Evolutionary conservation across 2,113 vertebrate species (phyloP).

Genomic region (Polyodon spathula): DNA sequence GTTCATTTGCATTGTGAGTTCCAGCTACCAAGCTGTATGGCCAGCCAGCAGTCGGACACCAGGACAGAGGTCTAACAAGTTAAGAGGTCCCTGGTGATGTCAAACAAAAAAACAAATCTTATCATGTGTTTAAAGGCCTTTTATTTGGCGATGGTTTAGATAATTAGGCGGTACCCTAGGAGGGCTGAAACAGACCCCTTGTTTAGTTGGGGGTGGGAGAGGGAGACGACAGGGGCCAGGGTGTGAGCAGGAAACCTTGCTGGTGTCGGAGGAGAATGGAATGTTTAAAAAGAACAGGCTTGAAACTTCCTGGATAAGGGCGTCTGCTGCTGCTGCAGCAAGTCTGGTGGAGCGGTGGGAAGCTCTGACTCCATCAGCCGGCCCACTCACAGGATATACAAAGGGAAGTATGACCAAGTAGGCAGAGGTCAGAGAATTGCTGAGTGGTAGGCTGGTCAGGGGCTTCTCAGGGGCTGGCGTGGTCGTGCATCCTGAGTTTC

Average conservation of each 20-base stretch:
- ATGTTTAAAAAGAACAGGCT: constrained; percentile 47
- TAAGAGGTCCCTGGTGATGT: constrained; percentile 18
- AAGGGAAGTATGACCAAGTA: constrained; percentile 45
- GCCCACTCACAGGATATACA: constrained; percentile 52
- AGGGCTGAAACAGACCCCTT: constrained; percentile 33
- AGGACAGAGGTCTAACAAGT: constrained; percentile 20
- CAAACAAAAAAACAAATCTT: constrained; percentile 11
- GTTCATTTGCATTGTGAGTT: background rate
- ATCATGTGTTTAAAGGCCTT: constrained; percentile 30
- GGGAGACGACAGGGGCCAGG: constrained; percentile 27
- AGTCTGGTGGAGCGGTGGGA: constrained; percentile 36
- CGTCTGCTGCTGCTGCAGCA: constrained; percentile 16
- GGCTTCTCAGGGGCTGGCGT: constrained; percentile 31
- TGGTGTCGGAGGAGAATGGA: constrained; percentile 49
- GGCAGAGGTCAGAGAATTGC: constrained; percentile 41
- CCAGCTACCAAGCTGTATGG: background rate
- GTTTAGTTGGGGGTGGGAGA: constrained; percentile 18
- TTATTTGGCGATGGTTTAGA: constrained; percentile 12
- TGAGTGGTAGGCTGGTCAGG: constrained; percentile 33
- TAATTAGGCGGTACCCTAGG: constrained; percentile 1
- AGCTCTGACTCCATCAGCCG: constrained; percentile 37
- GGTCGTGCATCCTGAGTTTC: constrained; percentile 50
- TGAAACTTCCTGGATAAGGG: constrained; percentile 56
- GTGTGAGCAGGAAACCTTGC: constrained; percentile 5
- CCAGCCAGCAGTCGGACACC: constrained; percentile 23